Evolutionary conservation across 2,113 vertebrate species (phyloP).

Genomic region (Hiodon alosoides): DNA sequence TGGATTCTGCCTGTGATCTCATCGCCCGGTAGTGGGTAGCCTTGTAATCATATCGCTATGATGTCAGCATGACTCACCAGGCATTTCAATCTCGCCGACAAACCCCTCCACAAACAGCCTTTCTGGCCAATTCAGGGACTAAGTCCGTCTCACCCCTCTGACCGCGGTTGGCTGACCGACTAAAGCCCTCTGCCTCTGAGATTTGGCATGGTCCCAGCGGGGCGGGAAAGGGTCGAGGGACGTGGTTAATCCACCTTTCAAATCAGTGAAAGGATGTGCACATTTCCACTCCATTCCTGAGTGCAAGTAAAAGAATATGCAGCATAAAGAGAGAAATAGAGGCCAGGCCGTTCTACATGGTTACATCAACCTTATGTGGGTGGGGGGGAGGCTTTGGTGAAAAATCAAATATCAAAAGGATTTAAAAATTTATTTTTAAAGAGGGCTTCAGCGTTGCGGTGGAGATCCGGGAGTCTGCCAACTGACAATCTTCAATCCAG

Average conservation of each 20-base stretch:
- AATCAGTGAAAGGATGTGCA: neutral
- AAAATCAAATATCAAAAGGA: neutral
- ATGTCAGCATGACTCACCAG: neutral
- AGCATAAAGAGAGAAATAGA: too few relatives aligned
- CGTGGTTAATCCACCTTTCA: neutral
- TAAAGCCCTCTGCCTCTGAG: neutral
- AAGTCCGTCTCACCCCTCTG: neutral
- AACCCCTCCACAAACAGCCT: neutral
- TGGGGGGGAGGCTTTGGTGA: neutral
- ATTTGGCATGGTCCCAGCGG: neutral
- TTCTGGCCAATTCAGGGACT: neutral
- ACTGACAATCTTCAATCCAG: constrained; percentile 4
- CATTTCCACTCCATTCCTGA: neutral
- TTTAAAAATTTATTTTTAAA: neutral
- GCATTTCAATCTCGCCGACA: neutral
- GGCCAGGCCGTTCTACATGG: neutral
- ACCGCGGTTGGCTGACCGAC: constrained; percentile 4
- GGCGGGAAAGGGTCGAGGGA: neutral
- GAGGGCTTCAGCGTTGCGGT: neutral
- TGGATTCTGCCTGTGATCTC: neutral
- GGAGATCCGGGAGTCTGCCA: neutral
- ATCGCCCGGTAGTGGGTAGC: neutral
- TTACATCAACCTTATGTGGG: neutral
- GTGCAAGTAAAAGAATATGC: neutral
- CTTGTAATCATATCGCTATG: neutral